Evolutionary conservation across 2,113 vertebrate species (phyloP), one percentile per base, ranked within the genome.

Genomic region (Toxotes jaculatrix): DNA sequence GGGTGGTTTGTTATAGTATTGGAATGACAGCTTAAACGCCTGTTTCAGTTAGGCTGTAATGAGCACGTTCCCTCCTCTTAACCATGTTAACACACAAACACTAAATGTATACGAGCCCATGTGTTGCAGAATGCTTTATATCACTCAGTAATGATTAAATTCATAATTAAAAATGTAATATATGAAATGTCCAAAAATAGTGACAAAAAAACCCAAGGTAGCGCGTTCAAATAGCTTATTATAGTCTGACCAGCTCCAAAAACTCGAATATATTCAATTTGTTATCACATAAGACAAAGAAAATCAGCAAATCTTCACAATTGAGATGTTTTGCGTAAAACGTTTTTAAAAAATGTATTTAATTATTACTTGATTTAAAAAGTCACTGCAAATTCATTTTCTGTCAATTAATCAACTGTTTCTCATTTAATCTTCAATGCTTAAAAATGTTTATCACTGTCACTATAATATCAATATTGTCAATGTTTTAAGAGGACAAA

Each of bases 1-100:
- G 71, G 87, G 86, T 77, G 76, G 89, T 85, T 89, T 91, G 88
- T 85, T 91, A 87, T 53, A 51, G 40, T 45, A 47, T 81, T 43
- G 42, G 16, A 72, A 80, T 69, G 47, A 82, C 65, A 34, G 51
- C 51, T 65, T 86, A 82, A 91, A 74, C 70, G 61, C 23, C 62
- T 71, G 70, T 71, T 89, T 63, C 61, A 61, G 38, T 73, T 9
- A 4, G 36, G 31, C 70, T 84, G 56, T 83, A 87, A 88, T 89
- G 69, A 90, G 7, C 23, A 59, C 1, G 47, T 64, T 74, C 43
- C 53, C 32, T 67, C 27, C 55, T 38, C 17, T 65, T 40, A 27
- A 34, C 17, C 43, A 57, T 32, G 43, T 38, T 64, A 49, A 83
- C 47, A 51, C 40, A 75, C 66, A 56, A 67, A 72, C 57, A 49